Evolutionary conservation across 2,797 vertebrate species (phyloP), one percentile per base, ranked within the genome.

Genomic region (Potorous gilbertii): DNA sequence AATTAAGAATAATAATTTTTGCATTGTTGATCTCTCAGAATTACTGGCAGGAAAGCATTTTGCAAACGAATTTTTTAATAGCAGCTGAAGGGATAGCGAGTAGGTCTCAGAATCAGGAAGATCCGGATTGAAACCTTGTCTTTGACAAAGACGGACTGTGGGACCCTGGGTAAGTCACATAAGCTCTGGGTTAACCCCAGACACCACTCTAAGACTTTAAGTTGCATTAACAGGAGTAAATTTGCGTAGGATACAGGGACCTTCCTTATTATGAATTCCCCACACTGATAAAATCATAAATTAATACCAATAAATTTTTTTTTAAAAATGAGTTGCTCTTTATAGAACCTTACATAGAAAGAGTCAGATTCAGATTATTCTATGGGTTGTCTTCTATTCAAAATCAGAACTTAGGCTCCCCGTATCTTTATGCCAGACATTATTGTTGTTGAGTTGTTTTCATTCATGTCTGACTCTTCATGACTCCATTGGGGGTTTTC

Each of bases 21-120:
- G 16, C 34, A 74, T n/a, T 74, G 40, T 1, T 5, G n/a, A 74
- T 5, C n/a, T 74, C 5, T 74, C 5, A 74, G 57, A 56, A 24
- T 94, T 90, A 94, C 54, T 90, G 27, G 90, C 34, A 56, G 90
- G 74, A 93, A 40, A 46, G 40, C 74, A 50, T 50, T 87, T 81
- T 81, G 18, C 9, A 81, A 46, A 46, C 2, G 10, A 10, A 10
- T 46, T 81, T 66, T 87, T 87, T 50, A 87, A 9, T 87, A 87
- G 21, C 9, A 10, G 0, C 8, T 46, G 46, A 46, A 11, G 46
- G 21, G 40, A 87, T 87, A 50, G 40, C 27, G 74, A 27, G 9
- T 9, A 21, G 21, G 3, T 50, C 74, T 87, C 40, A 87, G 40
- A 81, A 40, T 50, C 24, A 87, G 74, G 2, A 81, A 81, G n/a